Conservation (phyloP, 2,797 vertebrate genomes). For the Diplodus puntazzo region DNA sequence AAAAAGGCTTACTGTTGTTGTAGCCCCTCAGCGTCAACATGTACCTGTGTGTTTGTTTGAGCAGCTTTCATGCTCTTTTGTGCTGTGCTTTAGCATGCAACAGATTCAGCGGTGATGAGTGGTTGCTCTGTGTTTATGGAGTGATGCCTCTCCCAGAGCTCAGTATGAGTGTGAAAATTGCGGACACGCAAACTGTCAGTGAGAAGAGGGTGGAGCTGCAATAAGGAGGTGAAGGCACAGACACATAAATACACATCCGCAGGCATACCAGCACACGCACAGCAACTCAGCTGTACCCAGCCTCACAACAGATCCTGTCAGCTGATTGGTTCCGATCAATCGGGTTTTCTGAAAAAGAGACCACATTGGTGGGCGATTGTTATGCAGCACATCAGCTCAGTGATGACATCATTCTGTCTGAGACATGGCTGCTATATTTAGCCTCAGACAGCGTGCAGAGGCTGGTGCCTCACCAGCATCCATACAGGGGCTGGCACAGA, state of each 20-base stretch:
- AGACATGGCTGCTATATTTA: constrained; percentile 82
- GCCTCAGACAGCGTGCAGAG: constrained; percentile 60
- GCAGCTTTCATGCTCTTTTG: constrained; percentile 40
- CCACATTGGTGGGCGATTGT: constrained; percentile 68
- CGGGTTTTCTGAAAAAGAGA: constrained; percentile 44
- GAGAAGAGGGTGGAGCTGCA: constrained; percentile 54
- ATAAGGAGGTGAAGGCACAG: constrained; percentile 59
- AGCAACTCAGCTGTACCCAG: constrained; percentile 30
- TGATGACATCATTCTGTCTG: constrained; percentile 82
- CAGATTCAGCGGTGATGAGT: constrained; percentile 56
- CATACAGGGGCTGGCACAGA: constrained; percentile 37
- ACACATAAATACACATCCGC: constrained; percentile 34
- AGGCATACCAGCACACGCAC: constrained; percentile 20
- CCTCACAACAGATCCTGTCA: constrained; percentile 35
- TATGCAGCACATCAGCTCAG: constrained; percentile 71
- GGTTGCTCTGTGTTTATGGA: constrained; percentile 51
- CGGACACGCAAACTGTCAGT: constrained; percentile 76
- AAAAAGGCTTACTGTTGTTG: constrained; percentile 21
- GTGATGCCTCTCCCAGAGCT: constrained; percentile 46
- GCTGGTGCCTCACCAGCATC: constrained; percentile 59
- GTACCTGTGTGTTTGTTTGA: constrained; percentile 45
- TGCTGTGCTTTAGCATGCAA: constrained; percentile 52
- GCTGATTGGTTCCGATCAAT: constrained; percentile 66
- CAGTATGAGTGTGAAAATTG: constrained; percentile 66
- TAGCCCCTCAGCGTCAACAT: constrained; percentile 27